Base-by-base conservation (phyloP, 2,797 vertebrate species). In the Danio kyathit region DNA sequence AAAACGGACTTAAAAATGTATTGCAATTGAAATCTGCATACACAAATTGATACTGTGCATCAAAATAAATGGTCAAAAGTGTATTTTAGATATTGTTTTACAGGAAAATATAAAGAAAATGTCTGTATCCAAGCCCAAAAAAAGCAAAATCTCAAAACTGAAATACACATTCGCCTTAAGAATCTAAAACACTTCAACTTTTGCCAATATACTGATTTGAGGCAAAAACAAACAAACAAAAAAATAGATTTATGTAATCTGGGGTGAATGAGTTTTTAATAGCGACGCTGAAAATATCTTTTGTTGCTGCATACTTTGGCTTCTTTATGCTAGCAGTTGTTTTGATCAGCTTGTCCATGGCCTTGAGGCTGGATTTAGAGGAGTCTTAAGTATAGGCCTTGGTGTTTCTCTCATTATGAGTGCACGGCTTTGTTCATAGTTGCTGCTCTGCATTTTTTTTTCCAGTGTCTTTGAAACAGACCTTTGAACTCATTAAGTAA, bases 281-380 rank as follows among this genome's bases (percentile, higher is more conserved):
- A 40, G 44, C 3, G 43, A 29, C 12, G 9, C 49, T 66, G 75
- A 56, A 48, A 44, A 67, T 56, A 40, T 16, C 44, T 51, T 60
- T 60, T 48, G n/a, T 79, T 70, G 65, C 29, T 60, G 56, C 29
- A 70, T 59, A 61, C 56, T 79, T 52, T 61, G 29, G n/a, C 65
- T 8, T 59, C 75, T 48, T 67, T 57, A 41, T 66, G 60, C 52
- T 69, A 19, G 46, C 54, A 40, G 54, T 60, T 70, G 65, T 78
- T 61, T 61, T 70, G 43, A 79, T 61, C 56, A 12, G 12, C 13
- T 76, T 19, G 44, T 19, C 44, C 5, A 11, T 70, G 43, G 56
- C 61, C 74, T 59, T 16, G 17, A 76, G 19, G 19, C 64, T 69
- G 52, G 11, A 11, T 67, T 60, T 59, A 11, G 59, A n/a, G 2